These are phyloP conservation scores for Sardina pilchardus DNA, from an alignment of 2,113 vertebrate species.

Conservation along the genomic window DNA sequence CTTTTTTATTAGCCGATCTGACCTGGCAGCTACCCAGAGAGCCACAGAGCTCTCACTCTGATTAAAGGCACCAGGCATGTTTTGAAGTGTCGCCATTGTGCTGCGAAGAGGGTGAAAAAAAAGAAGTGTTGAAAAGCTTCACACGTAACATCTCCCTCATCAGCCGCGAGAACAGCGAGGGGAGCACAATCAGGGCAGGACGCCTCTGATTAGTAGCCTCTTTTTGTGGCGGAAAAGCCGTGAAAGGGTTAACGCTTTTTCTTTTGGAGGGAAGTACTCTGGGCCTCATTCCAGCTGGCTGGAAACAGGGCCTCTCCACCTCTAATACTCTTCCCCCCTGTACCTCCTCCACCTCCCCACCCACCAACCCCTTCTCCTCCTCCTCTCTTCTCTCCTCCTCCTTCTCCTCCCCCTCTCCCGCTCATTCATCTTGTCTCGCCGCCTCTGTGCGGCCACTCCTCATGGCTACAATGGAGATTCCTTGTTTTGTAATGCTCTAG, in stretches of 20 bases:
- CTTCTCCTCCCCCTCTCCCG: neutral
- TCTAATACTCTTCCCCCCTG: neutral
- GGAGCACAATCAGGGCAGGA: neutral
- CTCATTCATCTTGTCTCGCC: neutral
- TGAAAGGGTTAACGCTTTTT: neutral
- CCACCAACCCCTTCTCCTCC: neutral
- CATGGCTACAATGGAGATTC: neutral
- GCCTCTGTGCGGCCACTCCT: neutral
- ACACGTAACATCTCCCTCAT: neutral
- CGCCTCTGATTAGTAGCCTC: neutral
- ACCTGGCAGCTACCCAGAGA: slow-evolving; percentile 13
- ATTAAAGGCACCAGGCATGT: slow-evolving; percentile 12
- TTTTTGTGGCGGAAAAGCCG: neutral
- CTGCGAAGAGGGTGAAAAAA: neutral
- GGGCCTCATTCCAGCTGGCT: neutral
- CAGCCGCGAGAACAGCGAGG: too few species aligned
- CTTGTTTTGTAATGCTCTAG: neutral
- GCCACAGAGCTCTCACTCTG: neutral
- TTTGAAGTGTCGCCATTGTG: neutral
- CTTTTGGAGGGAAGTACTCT: neutral
- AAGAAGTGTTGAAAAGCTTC: neutral
- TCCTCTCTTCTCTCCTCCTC: neutral
- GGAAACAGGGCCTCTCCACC: neutral
- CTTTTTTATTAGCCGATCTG: slow-evolving; percentile 6
- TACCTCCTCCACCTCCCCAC: neutral